A percentile compares a stretch with the other conserved stretches of the same genome.
phyloP scores from a whole-genome alignment of 2,888 invertebrate genomes.

The Lucinisca nassula region DNA sequence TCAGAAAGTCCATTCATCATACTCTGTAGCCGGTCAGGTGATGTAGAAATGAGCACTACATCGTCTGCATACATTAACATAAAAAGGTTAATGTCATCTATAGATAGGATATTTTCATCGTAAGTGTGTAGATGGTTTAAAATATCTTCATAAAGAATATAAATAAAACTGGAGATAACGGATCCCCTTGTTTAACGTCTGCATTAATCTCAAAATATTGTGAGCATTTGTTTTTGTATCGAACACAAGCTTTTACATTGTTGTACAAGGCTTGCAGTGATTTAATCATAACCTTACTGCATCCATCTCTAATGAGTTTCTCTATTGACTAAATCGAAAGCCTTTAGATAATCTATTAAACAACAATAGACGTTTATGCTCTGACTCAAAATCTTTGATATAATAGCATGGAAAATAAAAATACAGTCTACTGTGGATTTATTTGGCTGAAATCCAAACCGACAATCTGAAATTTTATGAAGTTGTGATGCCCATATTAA shows the following conservation, averaged over 20 bases:
- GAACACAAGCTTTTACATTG: conserved; percentile 1
- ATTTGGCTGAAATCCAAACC: conserved; percentile 12
- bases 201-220: background rate
- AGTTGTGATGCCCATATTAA: background rate
- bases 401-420: conserved; percentile 5
- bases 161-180: background rate
- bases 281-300: background rate
- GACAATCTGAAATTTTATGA: background rate
- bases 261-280: conserved; percentile 3
- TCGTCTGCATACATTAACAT: conserved; percentile 11
- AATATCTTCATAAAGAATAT: background rate
- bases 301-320: conserved; percentile 2
- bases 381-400: background rate
- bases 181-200: conserved; percentile 14
- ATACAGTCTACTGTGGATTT: conserved; percentile 17
- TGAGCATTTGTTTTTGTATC: background rate
- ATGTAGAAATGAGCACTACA: conserved; percentile 9
- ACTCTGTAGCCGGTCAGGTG: background rate
- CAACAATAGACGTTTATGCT: background rate
- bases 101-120: background rate
- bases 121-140: background rate
- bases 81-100: background rate
- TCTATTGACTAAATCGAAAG: background rate
- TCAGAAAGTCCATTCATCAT: background rate
- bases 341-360: background rate